Base-by-base conservation (phyloP, 2,888 invertebrate genomes). In the Eudasyphora cyanicolor region DNA sequence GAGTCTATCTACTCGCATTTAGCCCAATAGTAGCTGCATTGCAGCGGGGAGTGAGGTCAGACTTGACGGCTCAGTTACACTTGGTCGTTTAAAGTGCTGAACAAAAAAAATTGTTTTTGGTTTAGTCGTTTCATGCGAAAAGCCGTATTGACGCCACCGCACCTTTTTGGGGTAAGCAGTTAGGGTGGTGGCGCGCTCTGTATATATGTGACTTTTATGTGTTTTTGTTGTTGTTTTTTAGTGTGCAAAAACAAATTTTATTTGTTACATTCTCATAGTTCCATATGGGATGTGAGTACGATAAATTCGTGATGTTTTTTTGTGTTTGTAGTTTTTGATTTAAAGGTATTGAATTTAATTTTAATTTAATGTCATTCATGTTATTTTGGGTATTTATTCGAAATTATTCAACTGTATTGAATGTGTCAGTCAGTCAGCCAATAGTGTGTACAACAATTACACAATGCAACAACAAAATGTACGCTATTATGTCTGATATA, bases 131-230 rank as follows among this genome's bases (percentile, higher is more conserved):
- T 38, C 2, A 12, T 38, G 12, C 2, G 1, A 45, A 45, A 45
- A n/a, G 7, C 45, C 14, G 45, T 57, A 24, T 24, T 57, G 57
- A 12, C 45, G 19, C 57, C 57, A 57, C 57, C 57, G 57, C 57
- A 57, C 57, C 57, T 57, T 24, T 57, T 57, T 57, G 57, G 57
- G 57, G 57, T 57, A 57, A 57, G n/a, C n/a, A n/a, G n/a, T n/a
- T n/a, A n/a, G n/a, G 27, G 57, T 57, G 57, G 21, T 54, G 57
- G 24, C 57, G 1, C n/a, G 45, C 45, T 1, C 45, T n/a, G 45
- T 45, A 2, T 45, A 45, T n/a, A 45, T n/a, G 27, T 57, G 24
- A 27, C 21, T 57, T 57, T 57, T 57, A 57, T 27, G 57, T n/a
- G 27, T 45, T 5, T 12, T 49, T 49, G n/a, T n/a, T n/a, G n/a